Evolutionary conservation across 2,797 vertebrate species (phyloP), one percentile per base, ranked within the genome.

Genomic region (Muraenolepis orangiensis): DNA sequence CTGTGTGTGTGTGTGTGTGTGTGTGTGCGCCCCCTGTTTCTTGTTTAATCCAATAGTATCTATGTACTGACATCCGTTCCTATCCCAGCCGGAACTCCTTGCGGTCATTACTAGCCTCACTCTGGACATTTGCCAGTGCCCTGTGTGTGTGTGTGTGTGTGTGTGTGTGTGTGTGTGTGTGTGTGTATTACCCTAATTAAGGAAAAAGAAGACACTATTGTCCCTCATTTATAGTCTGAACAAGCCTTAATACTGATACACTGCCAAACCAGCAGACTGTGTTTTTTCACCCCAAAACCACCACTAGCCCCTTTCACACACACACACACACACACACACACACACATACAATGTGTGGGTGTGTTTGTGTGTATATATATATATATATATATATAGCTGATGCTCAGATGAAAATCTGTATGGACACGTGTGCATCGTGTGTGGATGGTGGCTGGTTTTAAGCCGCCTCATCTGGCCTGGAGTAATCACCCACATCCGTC

Each of bases 31-130:
- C 18, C 18, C 46, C 16, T 73, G 7, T 46, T n/a, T 69, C 38
- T 82, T 70, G 77, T 71, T 29, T 79, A 84, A 86, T 81, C 72
- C 75, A 78, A 72, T 70, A 70, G 26, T 20, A 32, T 46, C 32
- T n/a, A 20, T 72, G 51, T 71, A 16, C 40, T 2, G 73, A 75
- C 66, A 72, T 79, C 71, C 71, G 71, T 69, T 46, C 34, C 34
- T 36, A 70, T 31, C 70, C n/a, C 69, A 36, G 4, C 80, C 34
- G 61, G 84, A 83, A 75, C 73, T 70, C 72, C 36, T 30, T 10
- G 34, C 71, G 74, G 78, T 74, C 74, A 77, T 85, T 71, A 73
- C 36, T 12, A 68, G 46, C 31, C 18, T 23, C 2, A 26, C 78
- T 71, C 64, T 64, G 66, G 72, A 78, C 72, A 81, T 80, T 71